These are phyloP conservation scores for Malurus elegans DNA, from an alignment of 2,113 vertebrate genomes.

Conservation along the genomic window DNA sequence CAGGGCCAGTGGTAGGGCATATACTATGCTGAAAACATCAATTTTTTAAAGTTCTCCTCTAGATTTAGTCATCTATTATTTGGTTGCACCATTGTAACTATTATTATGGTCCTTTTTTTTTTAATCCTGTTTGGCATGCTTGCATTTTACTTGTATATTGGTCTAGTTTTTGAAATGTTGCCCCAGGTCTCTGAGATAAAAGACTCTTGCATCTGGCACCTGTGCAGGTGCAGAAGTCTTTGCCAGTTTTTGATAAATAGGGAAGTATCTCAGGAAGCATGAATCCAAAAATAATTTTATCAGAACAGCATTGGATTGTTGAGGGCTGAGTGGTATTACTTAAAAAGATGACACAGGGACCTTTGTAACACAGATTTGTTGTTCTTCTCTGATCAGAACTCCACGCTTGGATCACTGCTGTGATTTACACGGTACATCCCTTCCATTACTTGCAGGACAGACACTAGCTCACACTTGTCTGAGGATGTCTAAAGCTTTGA, in stretches of 20 bases:
- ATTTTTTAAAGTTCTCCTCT: not conserved
- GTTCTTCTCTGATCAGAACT: conserved; percentile 11
- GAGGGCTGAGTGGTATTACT: not conserved
- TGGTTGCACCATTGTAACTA: not conserved
- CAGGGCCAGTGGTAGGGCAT: accelerated
- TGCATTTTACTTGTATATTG: accelerated
- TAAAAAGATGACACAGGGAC: not conserved
- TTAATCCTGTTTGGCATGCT: not conserved
- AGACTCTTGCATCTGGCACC: not conserved
- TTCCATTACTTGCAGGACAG: conserved; percentile 4
- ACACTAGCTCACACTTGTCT: conserved; percentile 1
- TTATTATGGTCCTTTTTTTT: not conserved
- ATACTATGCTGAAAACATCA: not conserved
- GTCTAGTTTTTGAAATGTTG: not conserved
- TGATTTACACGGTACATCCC: conserved; percentile 16
- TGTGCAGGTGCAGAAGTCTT: not conserved
- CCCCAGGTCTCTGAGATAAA: not conserved
- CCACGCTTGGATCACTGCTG: not conserved
- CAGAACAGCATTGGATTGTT: not conserved
- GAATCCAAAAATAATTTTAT: conserved; percentile 33
- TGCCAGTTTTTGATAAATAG: not conserved
- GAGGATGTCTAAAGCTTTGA: conserved; percentile 4
- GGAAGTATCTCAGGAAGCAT: not conserved
- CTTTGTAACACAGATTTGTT: conserved; percentile 16
- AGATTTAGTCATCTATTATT: not conserved